Percentiles rank a stretch among this genome's conserved stretches.
Conservation (phyloP, 2,113 vertebrate species). For the Ptilorrhoa leucosticta region DNA sequence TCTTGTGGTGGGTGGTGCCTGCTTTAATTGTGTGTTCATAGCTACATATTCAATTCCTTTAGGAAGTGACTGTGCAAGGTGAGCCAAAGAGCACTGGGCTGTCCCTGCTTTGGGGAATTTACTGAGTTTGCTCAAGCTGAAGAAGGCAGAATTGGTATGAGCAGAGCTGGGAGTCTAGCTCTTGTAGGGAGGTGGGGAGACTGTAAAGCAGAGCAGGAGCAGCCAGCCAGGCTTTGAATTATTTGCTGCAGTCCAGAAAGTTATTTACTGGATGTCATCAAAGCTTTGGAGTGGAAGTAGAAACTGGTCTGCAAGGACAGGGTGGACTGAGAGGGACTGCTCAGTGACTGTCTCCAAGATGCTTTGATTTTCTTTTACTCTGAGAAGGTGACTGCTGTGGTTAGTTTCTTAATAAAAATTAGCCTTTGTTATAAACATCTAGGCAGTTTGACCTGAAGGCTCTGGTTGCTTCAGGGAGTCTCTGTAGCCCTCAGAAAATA, state of each 20-base stretch:
- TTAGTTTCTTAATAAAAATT: not conserved
- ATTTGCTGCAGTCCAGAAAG: not conserved
- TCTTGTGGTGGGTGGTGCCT: not conserved
- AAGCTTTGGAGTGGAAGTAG: not conserved
- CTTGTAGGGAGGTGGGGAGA: not conserved
- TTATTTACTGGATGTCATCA: not conserved
- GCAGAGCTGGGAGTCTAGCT: not conserved
- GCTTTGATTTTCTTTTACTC: not conserved
- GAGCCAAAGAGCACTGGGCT: not conserved
- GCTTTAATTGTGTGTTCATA: not conserved
- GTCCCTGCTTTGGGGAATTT: not conserved
- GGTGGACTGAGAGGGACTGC: not conserved
- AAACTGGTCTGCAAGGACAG: not conserved
- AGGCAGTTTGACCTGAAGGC: not conserved
- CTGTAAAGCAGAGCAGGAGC: not conserved
- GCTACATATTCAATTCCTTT: not conserved
- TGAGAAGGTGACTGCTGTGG: not conserved
- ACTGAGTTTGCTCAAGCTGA: not conserved
- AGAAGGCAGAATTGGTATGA: not conserved
- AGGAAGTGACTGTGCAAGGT: not conserved
- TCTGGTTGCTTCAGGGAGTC: not conserved
- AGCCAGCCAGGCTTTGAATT: not conserved
- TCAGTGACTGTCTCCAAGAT: not conserved
- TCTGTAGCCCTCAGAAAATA: not conserved
- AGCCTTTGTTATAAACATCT: not conserved